Evolutionary conservation across 2,113 vertebrate species (phyloP).

Genomic region (Campylomormyrus tamandua): DNA sequence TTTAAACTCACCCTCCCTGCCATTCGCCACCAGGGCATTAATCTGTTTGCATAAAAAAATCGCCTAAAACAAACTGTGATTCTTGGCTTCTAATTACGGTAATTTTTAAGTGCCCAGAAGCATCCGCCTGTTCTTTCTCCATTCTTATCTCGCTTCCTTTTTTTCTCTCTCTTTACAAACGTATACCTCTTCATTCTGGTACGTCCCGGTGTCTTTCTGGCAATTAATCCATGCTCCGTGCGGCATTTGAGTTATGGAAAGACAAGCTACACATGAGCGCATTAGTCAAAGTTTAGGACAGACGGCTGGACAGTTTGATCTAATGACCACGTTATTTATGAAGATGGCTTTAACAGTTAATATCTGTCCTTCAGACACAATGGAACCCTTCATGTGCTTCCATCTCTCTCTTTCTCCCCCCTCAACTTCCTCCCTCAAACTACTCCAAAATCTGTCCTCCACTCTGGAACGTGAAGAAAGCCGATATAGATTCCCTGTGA

Average conservation of each 20-base stretch:
- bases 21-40: constrained; percentile 35
- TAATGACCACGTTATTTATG: neutral
- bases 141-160: constrained; percentile 22
- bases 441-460: neutral
- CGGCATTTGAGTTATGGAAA: neutral
- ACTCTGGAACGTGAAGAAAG: neutral
- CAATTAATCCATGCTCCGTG: neutral
- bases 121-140: constrained; percentile 28
- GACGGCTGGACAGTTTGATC: neutral
- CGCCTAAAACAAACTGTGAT: constrained; percentile 24
- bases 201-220: neutral
- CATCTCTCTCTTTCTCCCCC: neutral
- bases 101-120: constrained; percentile 15
- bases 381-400: neutral
- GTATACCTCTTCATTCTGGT: neutral
- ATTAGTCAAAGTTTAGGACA: neutral
- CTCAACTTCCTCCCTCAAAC: neutral
- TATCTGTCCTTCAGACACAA: neutral
- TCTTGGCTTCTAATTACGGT: constrained; percentile 23
- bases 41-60: constrained; percentile 30
- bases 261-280: neutral
- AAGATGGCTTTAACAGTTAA: neutral
- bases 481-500: neutral
- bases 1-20: neutral
- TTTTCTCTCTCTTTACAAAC: neutral